Base-by-base conservation (phyloP, 2,797 vertebrate species). In the Eleutherodactylus coqui region DNA sequence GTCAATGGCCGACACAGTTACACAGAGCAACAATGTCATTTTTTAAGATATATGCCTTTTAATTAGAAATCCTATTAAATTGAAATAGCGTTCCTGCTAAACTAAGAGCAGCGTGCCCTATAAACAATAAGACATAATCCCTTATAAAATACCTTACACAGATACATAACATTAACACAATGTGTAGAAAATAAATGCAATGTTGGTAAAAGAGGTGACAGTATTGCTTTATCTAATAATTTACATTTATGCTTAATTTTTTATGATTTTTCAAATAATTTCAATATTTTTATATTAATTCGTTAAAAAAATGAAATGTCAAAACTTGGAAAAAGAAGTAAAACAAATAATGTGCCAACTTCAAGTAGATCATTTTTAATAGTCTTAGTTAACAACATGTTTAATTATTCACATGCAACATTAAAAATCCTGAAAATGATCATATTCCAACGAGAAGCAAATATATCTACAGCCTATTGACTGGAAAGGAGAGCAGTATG, bases 401-500 rank as follows among this genome's bases (percentile, higher is more conserved):
- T 45, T 2, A 45, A 45, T 45, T 45, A 45, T 45, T 45, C 43
- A 45, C 10, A 45, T 45, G 9, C 9, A 38, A 21, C n/a, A n/a
- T n/a, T n/a, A n/a, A n/a, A n/a, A n/a, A n/a, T n/a, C n/a, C n/a
- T n/a, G n/a, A n/a, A n/a, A n/a, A n/a, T n/a, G n/a, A n/a, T n/a
- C 21, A 36, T 67, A 8, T 14, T 34, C 0, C 0, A 14, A 13
- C 34, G 32, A 67, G 2, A n/a, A 27, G 55, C 8, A n/a, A 58
- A 55, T 19, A 19, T 13, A 5, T n/a, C 24, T 58, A n/a, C 36
- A 45, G 45, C 38, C n/a, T 16, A 45, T 13, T 14, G 13, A 43
- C 27, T 11, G n/a, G 47, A 4, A n/a, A 82, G 51, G 2, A 70
- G 55, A 69, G 13, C 47, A 82, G 72, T 72, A 72, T 82, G 80